Percentiles rank a stretch among this genome's conserved stretches.
Conservation (phyloP, 2,888 invertebrate genomes). For the Himalopsyche japonica region DNA sequence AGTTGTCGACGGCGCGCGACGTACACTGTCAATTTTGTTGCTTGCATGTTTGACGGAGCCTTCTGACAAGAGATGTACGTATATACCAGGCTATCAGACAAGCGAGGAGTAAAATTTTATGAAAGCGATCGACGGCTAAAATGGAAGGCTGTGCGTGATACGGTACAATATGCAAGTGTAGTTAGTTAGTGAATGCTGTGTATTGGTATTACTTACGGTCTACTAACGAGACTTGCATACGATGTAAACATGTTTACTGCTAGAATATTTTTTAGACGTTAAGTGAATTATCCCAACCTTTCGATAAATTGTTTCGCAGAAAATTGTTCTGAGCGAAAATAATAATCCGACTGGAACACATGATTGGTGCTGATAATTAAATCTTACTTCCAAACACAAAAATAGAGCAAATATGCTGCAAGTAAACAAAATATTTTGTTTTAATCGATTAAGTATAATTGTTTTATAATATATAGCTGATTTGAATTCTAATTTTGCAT, state of each 20-base stretch:
- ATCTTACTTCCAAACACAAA: too few relatives aligned
- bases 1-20: conserved; percentile 5
- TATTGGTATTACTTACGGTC: not conserved
- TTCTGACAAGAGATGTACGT: conserved; percentile 24
- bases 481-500: too few relatives aligned
- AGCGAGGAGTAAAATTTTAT: not conserved
- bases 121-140: not conserved
- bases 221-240: conserved; percentile 7
- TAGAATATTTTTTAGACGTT: conserved; percentile 7
- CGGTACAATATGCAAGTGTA: not conserved
- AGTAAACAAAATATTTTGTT: too few relatives aligned
- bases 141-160: not conserved
- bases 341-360: not conserved
- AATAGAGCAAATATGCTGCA: too few relatives aligned
- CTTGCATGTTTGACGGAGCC: conserved; percentile 15
- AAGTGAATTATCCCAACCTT: not conserved
- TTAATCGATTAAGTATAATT: too few relatives aligned
- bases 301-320: not conserved
- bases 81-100: conserved; percentile 16
- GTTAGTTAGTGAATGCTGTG: not conserved
- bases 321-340: not conserved
- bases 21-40: conserved; percentile 9
- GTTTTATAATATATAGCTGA: too few relatives aligned
- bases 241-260: conserved; percentile 38
- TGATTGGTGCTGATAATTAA: too few relatives aligned